Base-by-base conservation (phyloP, 2,888 invertebrate species). In the Halocaridina rubra region DNA sequence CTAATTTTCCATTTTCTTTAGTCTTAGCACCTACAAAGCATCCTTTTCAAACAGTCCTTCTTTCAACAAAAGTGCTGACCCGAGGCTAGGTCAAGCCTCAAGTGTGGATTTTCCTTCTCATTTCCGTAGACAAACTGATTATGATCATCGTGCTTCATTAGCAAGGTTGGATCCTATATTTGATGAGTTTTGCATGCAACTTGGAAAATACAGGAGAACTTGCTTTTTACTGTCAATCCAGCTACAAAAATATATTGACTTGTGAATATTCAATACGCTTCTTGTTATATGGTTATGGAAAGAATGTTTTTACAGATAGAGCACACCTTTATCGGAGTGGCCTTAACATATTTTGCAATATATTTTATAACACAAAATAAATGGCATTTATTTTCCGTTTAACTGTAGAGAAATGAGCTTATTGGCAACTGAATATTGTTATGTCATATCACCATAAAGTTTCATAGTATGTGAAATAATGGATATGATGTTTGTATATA, bases 51-150 rank as follows among this genome's bases (percentile, higher is more conserved):
- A 69, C 69, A 29, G 69, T 69, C 27, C 69, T n/a, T 69, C 69
- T 69, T 32, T 30, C 69, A 30, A 69, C 69, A 69, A 69, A 69
- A 27, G 29, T 30, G 29, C 30, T 30, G 32, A 32, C 19, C 69
- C 69, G 30, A 69, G 29, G 69, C 69, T 69, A 19, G 69, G 69
- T 69, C 69, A 69, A 30, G 69, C 69, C 69, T 30, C 69, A 69
- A 69, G 32, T 69, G 32, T 30, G 69, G 69, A 69, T 30, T 69
- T 69, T 69, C 19, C 69, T 29, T 19, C 69, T 32, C 32, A 22
- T 30, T 67, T 32, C 30, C 30, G 29, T 69, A 69, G 32, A 30
- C 32, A 69, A 69, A 69, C 27, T 30, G 69, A 29, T 7, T 69
- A 24, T 69, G 69, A 32, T 27, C 30, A 69, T 29, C 69, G 69